Conservation (phyloP, 2,888 invertebrate species). For the Adelphocoris suturalis region DNA sequence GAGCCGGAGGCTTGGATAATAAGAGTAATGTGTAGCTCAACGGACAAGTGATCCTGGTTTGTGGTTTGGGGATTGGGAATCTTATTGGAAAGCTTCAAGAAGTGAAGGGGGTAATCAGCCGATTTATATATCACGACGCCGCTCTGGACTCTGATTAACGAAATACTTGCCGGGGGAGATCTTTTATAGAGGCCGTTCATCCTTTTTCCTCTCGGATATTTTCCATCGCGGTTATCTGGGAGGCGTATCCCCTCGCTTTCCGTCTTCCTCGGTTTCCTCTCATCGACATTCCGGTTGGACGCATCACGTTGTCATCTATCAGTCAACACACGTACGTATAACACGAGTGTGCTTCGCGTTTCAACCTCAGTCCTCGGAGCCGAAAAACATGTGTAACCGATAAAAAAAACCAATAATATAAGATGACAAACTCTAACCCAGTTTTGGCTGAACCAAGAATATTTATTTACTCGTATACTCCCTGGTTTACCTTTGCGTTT, state of each 20-base stretch:
- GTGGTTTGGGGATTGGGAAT: not conserved
- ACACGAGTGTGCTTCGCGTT: slow-evolving; percentile 35
- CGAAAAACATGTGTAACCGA: not conserved
- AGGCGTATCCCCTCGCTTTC: not conserved
- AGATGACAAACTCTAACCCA: too few relatives aligned
- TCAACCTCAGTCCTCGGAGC: slow-evolving; percentile 1
- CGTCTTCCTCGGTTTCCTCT: not conserved
- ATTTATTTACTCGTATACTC: too few relatives aligned
- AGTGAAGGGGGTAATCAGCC: slow-evolving; percentile 33
- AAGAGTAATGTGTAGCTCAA: not conserved
- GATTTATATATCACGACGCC: slow-evolving; percentile 59
- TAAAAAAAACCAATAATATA: not conserved
- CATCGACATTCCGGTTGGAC: slow-evolving; percentile 55
- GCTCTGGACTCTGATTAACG: slow-evolving; percentile 43
- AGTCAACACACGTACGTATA: slow-evolving; percentile 53
- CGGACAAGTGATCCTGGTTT: not conserved
- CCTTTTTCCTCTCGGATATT: slow-evolving; percentile 36
- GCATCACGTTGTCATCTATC: slow-evolving; percentile 57
- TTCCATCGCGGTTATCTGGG: slow-evolving; percentile 32
- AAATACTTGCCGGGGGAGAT: slow-evolving; percentile 15
- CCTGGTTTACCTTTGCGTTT: too few relatives aligned
- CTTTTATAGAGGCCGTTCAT: slow-evolving; percentile 13
- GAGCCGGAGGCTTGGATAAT: not conserved
- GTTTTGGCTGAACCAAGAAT: too few relatives aligned
- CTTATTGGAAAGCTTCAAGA: not conserved